Evolutionary conservation across 1,140 invertebrate species (phyloP), one percentile per base, ranked within the genome.

Genomic region (Drosophila erecta): DNA sequence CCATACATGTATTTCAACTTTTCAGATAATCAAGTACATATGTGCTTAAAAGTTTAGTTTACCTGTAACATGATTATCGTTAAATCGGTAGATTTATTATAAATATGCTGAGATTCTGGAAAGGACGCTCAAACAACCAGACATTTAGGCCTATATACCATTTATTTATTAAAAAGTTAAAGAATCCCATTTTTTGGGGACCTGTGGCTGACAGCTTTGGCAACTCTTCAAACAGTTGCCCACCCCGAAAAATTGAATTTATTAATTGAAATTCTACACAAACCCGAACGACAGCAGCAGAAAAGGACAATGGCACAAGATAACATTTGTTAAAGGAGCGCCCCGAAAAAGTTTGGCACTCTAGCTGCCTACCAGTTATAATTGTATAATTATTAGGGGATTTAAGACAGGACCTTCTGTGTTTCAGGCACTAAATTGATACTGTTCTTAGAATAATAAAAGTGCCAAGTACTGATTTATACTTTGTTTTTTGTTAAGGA

Each of bases 231-330:
- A 37, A 50, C 46, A 35, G 27, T 1, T 30, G 15, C 17, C 38
- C 59, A 53, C 50, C 33, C 5, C 40, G 54, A 43, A 27, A 62
- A 35, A 60, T 40, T 40, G 49, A 86, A 87, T 78, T 81, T 87
- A 81, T 81, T 87, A 86, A 86, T 86, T 87, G 83, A 86, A 86
- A 86, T 67, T 81, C 75, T 38, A 50, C 49, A 69, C 55, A 76
- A 75, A 78, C 38, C 22, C 43, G 30, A 71, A 47, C 53, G 59
- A 54, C 76, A 76, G 60, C 50, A 54, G 56, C 51, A 40, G 54
- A 12, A 33, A 2, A 30, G 38, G 46, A 66, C 70, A 66, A 67
- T 46, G 37, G 22, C 47, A 41, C 8, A 14, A 35, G 61, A 69
- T 54, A 54, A 58, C 65, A 15, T 33, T 35, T 30, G 38, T 37